A percentile compares a stretch with the other conserved stretches of the same genome.
phyloP scores from a whole-genome alignment of 2,888 invertebrate genomes.

The Frankliniella intonsa region DNA sequence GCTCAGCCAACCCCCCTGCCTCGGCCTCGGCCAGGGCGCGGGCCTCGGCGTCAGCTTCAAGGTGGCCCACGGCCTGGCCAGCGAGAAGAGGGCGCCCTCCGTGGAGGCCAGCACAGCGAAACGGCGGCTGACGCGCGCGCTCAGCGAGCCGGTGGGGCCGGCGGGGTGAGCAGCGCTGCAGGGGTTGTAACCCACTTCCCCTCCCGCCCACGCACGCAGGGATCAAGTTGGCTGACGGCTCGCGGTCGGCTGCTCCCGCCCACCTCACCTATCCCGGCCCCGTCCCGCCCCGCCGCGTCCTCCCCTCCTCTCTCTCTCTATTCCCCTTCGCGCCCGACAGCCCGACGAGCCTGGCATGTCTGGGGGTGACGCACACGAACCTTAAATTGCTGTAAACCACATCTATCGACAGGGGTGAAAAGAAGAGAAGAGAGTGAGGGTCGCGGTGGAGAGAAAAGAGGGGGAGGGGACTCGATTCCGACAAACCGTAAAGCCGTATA shows the following conservation, averaged over 20 bases:
- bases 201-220: too few relatives aligned
- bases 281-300: neutral
- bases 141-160: neutral
- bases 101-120: slow-evolving; percentile 7
- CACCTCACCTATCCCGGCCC: neutral
- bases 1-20: neutral
- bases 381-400: neutral
- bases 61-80: neutral
- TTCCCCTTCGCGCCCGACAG: neutral
- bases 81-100: slow-evolving; percentile 17
- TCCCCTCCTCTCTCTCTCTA: neutral
- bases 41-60: neutral
- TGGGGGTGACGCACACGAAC: neutral
- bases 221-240: neutral
- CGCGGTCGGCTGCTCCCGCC: neutral
- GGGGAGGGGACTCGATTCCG: neutral
- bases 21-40: neutral
- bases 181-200: neutral
- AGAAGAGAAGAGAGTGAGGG: too few relatives aligned
- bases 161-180: neutral
- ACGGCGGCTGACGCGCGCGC: neutral
- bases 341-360: neutral
- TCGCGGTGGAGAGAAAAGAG: too few relatives aligned
- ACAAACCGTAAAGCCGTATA: neutral
- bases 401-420: neutral